Evolutionary conservation across 2,113 vertebrate genomes (phyloP).

Genomic region (Corythornis vintsioides): DNA sequence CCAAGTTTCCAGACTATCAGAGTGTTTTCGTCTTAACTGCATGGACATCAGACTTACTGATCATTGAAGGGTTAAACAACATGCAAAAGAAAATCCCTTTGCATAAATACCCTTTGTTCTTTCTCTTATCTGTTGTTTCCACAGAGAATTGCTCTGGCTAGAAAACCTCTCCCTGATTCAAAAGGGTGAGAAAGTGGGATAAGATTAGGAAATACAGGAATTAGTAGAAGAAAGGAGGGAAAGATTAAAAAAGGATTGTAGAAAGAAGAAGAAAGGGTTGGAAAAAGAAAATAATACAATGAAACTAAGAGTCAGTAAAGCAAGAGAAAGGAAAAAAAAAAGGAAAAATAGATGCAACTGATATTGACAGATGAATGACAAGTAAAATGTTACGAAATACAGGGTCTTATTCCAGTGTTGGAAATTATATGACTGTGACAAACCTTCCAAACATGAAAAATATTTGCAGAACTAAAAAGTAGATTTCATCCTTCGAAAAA

Average conservation of each 20-base stretch:
- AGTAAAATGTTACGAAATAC: not conserved
- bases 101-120: not conserved
- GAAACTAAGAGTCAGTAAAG: not conserved
- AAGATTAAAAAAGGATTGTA: not conserved
- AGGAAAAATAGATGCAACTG: not conserved
- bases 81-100: not conserved
- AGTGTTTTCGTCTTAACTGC: not conserved
- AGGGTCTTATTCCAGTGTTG: not conserved
- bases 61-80: not conserved
- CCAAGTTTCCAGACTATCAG: not conserved
- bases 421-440: not conserved
- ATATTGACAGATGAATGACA: not conserved
- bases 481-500: conserved; percentile 42
- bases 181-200: not conserved
- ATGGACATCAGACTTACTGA: not conserved
- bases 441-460: conserved; percentile 6
- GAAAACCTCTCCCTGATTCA: not conserved
- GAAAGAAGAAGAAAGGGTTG: not conserved
- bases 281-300: not conserved
- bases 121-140: not conserved
- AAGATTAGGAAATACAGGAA: not conserved
- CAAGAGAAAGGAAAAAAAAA: not conserved
- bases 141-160: not conserved
- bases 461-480: conserved; percentile 47
- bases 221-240: not conserved